phyloP scores from a whole-genome alignment of 2,888 invertebrate species.

The Pachydiplax longipennis region DNA sequence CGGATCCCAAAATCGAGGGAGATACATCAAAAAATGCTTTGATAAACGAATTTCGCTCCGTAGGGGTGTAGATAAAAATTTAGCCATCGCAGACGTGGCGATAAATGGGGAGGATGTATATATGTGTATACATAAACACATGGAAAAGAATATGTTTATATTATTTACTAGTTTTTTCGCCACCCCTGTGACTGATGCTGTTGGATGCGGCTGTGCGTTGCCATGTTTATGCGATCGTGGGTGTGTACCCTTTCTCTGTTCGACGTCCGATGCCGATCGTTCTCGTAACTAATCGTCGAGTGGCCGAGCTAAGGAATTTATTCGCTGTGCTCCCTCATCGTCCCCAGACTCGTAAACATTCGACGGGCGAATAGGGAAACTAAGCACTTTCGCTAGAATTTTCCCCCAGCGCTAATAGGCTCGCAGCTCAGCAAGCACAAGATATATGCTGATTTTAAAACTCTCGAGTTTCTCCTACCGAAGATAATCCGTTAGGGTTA shows the following conservation, averaged over 20 bases:
- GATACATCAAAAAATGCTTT: not conserved
- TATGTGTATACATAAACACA: too few relatives aligned
- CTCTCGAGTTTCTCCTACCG: too few relatives aligned
- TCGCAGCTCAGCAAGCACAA: too few relatives aligned
- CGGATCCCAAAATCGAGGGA: not conserved
- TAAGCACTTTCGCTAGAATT: too few relatives aligned
- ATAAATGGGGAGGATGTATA: too few relatives aligned
- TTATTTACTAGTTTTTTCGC: not conserved
- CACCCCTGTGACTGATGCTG: not conserved
- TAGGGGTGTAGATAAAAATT: not conserved
- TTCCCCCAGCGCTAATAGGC: too few relatives aligned
- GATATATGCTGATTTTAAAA: too few relatives aligned
- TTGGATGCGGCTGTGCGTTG: not conserved
- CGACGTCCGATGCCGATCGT: not conserved
- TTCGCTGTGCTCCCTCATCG: not conserved
- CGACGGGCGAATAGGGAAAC: too few relatives aligned
- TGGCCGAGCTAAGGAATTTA: not conserved
- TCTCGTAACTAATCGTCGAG: not conserved
- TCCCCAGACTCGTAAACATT: too few relatives aligned
- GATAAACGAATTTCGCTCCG: not conserved
- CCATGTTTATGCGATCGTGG: not conserved
- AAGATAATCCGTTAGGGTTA: too few relatives aligned
- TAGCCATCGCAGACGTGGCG: not conserved
- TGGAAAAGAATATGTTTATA: too few relatives aligned
- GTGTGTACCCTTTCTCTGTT: not conserved